Base-by-base conservation (phyloP, 92 coral and sea anemone genomes). In the Plumapathes pennacea region DNA sequence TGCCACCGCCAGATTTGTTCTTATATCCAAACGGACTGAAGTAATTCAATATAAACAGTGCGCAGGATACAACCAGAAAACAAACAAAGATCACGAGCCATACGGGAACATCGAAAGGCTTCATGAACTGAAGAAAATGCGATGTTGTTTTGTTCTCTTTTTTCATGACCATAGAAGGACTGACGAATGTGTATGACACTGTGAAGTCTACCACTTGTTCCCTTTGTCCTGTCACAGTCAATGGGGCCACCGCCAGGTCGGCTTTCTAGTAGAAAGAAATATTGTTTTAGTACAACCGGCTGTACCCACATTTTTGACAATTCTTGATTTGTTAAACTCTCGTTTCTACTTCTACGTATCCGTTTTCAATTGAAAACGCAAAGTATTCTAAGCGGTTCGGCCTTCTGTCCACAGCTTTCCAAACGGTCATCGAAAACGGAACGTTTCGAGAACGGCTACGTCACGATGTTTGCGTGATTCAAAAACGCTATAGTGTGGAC, bases 1-100 rank as follows among this genome's bases (percentile, higher is more conserved):
- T 82, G 22, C 80, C 68, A 4, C 3, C 8, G 0, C 79, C 83
- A 14, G 41, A 10, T 13, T 45, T 57, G 46, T 48, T 39, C 33
- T 82, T 81, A 40, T 55, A 71, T 29, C 95, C 95, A 58, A 60
- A 81, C 20, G 95, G 95, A 52, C 95, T 86, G 54, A 44, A 57
- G 29, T 81, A 75, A 66, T 78, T 86, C 30, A 69, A 8, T 15
- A 66, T 28, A 54, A 62, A 69, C 41, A 81, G 25, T 3, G 53
- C 32, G 1, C 76, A 1, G 3, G 85, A 42, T 9, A 68, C 59
- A 9, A 59, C 25, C 7, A 51, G 42, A 13, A 83, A 36, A 8
- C 63, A 20, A 0, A 41, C 66, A 20, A 86, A 23, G 25, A 73
- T 37, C 53, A 72, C 38, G 2, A 56, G 10, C 95, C 95, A 86